A percentile compares a stretch with the other conserved stretches of the same genome.
Conservation (phyloP, 2,888 invertebrate species). For the Campaea margaritaria region DNA sequence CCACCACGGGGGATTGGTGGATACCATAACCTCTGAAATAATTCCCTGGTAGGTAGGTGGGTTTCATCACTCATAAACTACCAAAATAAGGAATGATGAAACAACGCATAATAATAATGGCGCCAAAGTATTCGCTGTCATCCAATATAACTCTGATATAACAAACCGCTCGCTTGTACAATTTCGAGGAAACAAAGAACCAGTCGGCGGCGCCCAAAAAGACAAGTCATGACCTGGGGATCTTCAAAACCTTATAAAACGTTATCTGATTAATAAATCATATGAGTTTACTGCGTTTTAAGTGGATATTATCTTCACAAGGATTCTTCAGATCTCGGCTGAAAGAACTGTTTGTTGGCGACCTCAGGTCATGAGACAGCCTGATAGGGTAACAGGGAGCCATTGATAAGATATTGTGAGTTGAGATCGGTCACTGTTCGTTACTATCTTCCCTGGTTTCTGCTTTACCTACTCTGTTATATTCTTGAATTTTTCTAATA, state of each 20-base stretch:
- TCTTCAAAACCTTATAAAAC: slow-evolving; percentile 46
- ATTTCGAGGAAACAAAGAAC: slow-evolving; percentile 19
- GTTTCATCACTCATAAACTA: too few species aligned
- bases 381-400: slow-evolving; percentile 45
- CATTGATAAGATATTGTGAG: slow-evolving; percentile 31
- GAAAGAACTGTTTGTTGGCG: slow-evolving; percentile 59
- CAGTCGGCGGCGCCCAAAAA: slow-evolving; percentile 24
- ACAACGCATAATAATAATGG: not conserved
- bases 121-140: slow-evolving; percentile 9
- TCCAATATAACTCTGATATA: slow-evolving; percentile 1
- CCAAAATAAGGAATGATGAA: not conserved
- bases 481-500: slow-evolving; percentile 8
- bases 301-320: slow-evolving; percentile 75
- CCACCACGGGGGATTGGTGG: too few species aligned
- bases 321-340: slow-evolving; percentile 60
- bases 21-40: too few species aligned
- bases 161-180: slow-evolving; percentile 11
- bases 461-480: not conserved
- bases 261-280: slow-evolving; percentile 76
- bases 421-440: slow-evolving; percentile 21
- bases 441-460: slow-evolving; percentile 18
- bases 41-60: too few species aligned
- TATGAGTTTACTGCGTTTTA: slow-evolving; percentile 70
- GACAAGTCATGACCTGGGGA: slow-evolving; percentile 30
- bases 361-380: slow-evolving; percentile 63